phyloP scores from a whole-genome alignment of 2,888 invertebrate genomes.

The Sipha maydis region DNA sequence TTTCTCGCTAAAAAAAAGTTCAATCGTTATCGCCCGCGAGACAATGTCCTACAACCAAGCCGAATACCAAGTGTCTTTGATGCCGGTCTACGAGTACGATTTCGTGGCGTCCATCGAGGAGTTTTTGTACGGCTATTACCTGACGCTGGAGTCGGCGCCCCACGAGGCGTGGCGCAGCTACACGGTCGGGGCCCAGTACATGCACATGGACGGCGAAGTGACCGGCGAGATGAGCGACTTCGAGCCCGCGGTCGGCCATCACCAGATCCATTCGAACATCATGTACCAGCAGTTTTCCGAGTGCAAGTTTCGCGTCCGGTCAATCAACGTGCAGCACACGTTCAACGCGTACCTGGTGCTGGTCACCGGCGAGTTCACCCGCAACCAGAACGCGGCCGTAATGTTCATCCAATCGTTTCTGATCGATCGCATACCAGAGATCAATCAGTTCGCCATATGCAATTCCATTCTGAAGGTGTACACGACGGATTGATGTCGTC shows the following conservation, averaged over 20 bases:
- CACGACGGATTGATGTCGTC: neutral
- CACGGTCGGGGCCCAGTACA: neutral
- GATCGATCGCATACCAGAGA: neutral
- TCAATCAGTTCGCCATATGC: neutral
- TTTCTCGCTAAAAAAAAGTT: no score
- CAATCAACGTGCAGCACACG: neutral
- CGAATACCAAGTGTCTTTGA: no score
- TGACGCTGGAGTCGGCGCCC: neutral
- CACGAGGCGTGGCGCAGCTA: constrained; percentile 9
- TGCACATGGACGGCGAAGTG: constrained; percentile 18
- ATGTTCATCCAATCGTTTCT: constrained; percentile 11
- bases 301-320: neutral
- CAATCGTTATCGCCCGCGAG: no score
- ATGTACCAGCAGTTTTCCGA: neutral
- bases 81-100: neutral
- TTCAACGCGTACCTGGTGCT: neutral
- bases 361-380: neutral
- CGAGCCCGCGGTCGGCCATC: neutral
- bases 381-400: neutral
- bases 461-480: constrained; percentile 26
- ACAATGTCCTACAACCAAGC: no score
- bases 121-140: neutral
- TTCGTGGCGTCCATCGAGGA: neutral
- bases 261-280: neutral
- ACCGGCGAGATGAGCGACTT: no score